These are phyloP conservation scores for Echinometra lucunter DNA, from an alignment of 53 echinoderm and acorn worm species.

Conservation along the genomic window DNA sequence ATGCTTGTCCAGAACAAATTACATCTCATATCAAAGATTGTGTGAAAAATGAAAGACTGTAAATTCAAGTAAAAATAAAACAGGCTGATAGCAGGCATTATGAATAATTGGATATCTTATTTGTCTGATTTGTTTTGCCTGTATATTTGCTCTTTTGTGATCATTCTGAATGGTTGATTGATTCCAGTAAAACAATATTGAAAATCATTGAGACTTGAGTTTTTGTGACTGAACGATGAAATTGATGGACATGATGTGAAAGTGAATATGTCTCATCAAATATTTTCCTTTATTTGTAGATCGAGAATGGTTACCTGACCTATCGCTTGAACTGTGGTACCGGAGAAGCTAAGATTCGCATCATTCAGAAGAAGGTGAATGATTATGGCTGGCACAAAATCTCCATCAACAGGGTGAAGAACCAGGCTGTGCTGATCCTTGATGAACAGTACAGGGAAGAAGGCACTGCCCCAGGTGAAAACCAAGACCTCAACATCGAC, in stretches of 20 bases:
- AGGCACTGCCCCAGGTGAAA: conserved; percentile 86
- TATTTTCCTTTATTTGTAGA: conserved; percentile 62
- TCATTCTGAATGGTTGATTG: not conserved
- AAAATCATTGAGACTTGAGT: too few relatives aligned
- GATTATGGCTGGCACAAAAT: conserved; percentile 94
- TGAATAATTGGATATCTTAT: not conserved
- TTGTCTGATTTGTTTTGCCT: not conserved
- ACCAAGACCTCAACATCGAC: conserved; percentile 89
- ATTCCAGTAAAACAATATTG: too few relatives aligned
- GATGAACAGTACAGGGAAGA: conserved; percentile 82
- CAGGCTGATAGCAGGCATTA: too few relatives aligned
- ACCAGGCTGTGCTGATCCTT: conserved; percentile 83
- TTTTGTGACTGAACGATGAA: not conserved
- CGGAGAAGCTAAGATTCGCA: conserved; percentile 82
- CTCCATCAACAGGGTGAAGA: conserved; percentile 79
- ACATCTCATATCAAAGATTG: too few relatives aligned
- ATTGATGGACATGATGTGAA: not conserved
- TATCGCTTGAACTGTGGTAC: conserved; percentile 91
- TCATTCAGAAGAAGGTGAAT: conserved; percentile 81
- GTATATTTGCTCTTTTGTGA: not conserved
- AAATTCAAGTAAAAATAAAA: too few relatives aligned
- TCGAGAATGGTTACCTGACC: conserved; percentile 80
- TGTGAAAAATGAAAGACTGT: too few relatives aligned
- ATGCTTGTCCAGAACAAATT: too few relatives aligned
- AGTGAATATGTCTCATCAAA: not conserved